A percentile compares a stretch with the other conserved stretches of the same genome.
phyloP scores from a whole-genome alignment of 2,797 vertebrate species.

The Sphaeramia orbicularis region DNA sequence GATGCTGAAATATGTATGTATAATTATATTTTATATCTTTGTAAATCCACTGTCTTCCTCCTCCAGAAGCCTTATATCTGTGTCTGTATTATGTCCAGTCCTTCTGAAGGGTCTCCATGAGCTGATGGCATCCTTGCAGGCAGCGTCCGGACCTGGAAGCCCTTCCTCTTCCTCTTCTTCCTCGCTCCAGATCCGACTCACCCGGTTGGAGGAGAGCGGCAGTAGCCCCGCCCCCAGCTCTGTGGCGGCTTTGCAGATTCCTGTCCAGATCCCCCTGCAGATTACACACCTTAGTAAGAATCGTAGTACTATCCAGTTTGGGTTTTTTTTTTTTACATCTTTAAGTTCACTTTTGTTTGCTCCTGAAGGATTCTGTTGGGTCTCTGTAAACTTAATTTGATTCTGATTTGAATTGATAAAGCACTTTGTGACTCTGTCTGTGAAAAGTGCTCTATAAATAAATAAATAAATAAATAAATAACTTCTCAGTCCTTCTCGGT shows the following conservation, averaged over 20 bases:
- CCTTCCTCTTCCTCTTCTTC: constrained; percentile 75
- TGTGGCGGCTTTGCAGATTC: constrained; percentile 93
- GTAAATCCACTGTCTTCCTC: neutral
- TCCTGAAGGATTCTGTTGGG: too few species aligned
- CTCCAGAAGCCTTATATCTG: neutral
- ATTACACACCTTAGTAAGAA: constrained; percentile 96
- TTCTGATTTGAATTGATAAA: too few species aligned
- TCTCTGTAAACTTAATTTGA: too few species aligned
- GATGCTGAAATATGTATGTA: neutral
- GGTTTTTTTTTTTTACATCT: too few species aligned
- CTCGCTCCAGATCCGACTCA: constrained; percentile 91
- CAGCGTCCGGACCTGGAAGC: constrained; percentile 56
- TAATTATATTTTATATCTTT: neutral
- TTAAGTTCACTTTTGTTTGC: too few species aligned
- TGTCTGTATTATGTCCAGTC: constrained; percentile 78
- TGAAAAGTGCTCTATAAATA: too few species aligned
- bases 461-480: too few species aligned
- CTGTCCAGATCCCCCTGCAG: constrained; percentile 98
- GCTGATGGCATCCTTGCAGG: constrained; percentile 90
- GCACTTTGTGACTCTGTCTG: too few species aligned
- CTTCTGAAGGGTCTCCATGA: constrained; percentile 96
- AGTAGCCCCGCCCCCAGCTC: constrained; percentile 83
- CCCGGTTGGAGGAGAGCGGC: constrained; percentile 89
- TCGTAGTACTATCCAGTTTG: neutral
- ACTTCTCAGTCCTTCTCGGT: too few species aligned